Evolutionary conservation across 1,140 invertebrate genomes (phyloP).

Genomic region (Dreissena polymorpha): DNA sequence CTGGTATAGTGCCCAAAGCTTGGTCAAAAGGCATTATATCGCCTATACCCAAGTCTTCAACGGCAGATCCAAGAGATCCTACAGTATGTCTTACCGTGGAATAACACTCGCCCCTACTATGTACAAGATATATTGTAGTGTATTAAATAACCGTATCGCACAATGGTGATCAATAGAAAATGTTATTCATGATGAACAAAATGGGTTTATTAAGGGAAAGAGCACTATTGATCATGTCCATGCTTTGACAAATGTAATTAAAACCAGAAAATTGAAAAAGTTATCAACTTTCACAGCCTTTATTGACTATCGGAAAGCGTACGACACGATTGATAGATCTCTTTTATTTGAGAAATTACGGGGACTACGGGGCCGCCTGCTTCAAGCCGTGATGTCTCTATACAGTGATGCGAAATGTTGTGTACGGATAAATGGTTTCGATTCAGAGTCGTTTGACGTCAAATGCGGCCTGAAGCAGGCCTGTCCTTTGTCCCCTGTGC

Average conservation of each 20-base stretch:
- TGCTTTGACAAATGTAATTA: neutral
- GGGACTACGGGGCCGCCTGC: neutral
- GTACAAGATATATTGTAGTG: conserved; percentile 6
- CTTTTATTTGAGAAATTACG: neutral
- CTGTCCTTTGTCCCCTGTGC: neutral
- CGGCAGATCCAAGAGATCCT: neutral
- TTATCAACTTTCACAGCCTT: neutral
- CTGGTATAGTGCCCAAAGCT: neutral
- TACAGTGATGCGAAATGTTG: conserved; percentile 12
- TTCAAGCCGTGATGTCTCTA: neutral
- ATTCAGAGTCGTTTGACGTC: neutral
- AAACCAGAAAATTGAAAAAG: neutral
- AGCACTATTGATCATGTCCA: neutral
- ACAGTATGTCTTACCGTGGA: too few species aligned
- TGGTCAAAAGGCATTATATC: neutral
- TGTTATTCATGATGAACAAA: neutral
- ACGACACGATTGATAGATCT: neutral
- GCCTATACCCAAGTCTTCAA: conserved; percentile 7
- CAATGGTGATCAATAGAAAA: neutral
- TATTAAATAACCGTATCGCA: neutral
- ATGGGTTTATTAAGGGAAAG: too few species aligned
- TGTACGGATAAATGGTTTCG: conserved; percentile 7
- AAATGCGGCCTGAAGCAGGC: neutral
- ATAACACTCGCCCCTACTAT: neutral
- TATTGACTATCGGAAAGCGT: neutral